Conservation (phyloP, 2,797 vertebrate genomes). For the Molossus molossus region DNA sequence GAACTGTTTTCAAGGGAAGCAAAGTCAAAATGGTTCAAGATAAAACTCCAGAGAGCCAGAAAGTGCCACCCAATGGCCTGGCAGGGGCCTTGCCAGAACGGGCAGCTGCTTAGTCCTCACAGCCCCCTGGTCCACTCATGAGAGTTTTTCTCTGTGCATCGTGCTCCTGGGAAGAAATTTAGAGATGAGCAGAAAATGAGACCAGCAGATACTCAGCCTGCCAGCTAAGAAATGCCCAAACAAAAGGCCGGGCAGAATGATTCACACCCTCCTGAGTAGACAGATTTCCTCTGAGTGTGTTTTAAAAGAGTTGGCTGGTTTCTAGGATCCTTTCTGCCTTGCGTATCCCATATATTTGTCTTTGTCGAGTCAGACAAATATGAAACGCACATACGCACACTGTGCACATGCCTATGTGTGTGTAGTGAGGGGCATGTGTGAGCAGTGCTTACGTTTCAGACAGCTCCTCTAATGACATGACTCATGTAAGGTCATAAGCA, state of each 20-base stretch:
- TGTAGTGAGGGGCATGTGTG: not conserved
- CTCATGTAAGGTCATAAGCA: not conserved
- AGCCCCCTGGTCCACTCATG: rapidly evolving
- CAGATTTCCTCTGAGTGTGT: not conserved
- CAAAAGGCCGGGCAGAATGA: not conserved
- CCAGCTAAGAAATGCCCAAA: constrained; percentile 23
- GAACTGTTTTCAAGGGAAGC: constrained; percentile 13
- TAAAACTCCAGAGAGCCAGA: not conserved
- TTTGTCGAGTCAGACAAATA: not conserved
- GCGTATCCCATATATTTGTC: not conserved
- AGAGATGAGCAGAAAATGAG: not conserved
- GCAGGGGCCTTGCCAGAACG: not conserved
- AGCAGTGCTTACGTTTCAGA: not conserved
- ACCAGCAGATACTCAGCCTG: not conserved
- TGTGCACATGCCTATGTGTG: rapidly evolving
- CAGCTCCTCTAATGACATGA: not conserved
- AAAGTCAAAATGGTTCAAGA: constrained; percentile 9
- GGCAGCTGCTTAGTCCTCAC: rapidly evolving
- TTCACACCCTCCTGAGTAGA: not conserved
- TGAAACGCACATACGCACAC: rapidly evolving
- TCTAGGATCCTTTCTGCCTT: not conserved
- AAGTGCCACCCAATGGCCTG: rapidly evolving
- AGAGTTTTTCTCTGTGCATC: not conserved
- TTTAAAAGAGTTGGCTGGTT: not conserved
- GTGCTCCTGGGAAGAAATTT: not conserved